Conservation (phyloP, 2,888 invertebrate genomes). For the Macropis europaea region DNA sequence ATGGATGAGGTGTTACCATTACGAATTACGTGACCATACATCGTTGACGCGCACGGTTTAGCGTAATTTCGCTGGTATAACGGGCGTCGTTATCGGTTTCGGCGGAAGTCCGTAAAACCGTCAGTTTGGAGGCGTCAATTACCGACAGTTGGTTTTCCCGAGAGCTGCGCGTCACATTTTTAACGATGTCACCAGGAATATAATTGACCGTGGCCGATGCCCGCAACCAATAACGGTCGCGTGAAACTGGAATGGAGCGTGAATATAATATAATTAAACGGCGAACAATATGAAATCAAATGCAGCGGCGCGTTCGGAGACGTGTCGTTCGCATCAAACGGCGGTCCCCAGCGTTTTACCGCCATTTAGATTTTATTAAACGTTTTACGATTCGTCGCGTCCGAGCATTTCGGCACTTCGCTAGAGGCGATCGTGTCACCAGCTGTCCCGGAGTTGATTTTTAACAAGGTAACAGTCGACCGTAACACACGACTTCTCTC, state of each 20-base stretch:
- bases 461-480: slow-evolving; percentile 23
- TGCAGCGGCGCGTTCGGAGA: slow-evolving; percentile 46
- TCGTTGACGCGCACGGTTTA: not conserved
- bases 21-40: too few species aligned
- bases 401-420: slow-evolving; percentile 29
- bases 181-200: slow-evolving; percentile 44
- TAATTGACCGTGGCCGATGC: slow-evolving; percentile 58
- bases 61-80: slow-evolving; percentile 4
- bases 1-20: too few species aligned
- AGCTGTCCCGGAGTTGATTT: slow-evolving; percentile 15
- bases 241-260: slow-evolving; percentile 34
- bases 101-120: slow-evolving; percentile 16
- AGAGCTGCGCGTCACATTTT: slow-evolving; percentile 14
- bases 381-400: slow-evolving; percentile 64
- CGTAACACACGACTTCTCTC: slow-evolving; percentile 3
- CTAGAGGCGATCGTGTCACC: slow-evolving; percentile 8
- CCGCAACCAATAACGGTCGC: slow-evolving; percentile 55
- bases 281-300: slow-evolving; percentile 69
- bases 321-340: slow-evolving; percentile 19
- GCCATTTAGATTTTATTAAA: slow-evolving; percentile 68
- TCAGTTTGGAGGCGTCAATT: slow-evolving; percentile 9
- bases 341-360: slow-evolving; percentile 46
- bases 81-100: slow-evolving; percentile 6
- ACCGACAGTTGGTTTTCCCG: slow-evolving; percentile 8
- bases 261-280: slow-evolving; percentile 66